These are phyloP conservation scores for Euplexia lucipara DNA, from an alignment of 2,888 invertebrate genomes.

Conservation along the genomic window DNA sequence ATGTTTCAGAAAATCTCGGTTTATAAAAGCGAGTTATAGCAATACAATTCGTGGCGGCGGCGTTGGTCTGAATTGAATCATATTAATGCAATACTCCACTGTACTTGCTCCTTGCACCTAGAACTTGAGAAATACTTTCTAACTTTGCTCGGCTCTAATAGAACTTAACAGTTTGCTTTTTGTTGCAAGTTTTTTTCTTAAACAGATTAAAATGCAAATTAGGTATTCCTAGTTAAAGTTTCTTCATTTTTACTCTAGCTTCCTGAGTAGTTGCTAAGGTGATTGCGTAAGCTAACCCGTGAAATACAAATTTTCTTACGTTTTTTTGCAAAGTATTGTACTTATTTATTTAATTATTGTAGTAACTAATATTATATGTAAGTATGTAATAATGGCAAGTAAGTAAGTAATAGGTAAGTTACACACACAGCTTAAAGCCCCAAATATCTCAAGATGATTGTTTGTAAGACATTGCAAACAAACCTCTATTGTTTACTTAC, in stretches of 20 bases:
- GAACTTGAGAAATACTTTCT: slow-evolving; percentile 51
- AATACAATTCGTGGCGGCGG: slow-evolving; percentile 45
- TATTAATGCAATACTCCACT: slow-evolving; percentile 53
- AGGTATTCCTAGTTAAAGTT: slow-evolving; percentile 35
- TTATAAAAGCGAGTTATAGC: slow-evolving; percentile 18
- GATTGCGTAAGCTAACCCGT: too few relatives aligned
- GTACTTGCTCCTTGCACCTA: slow-evolving; percentile 30
- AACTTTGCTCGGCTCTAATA: slow-evolving; percentile 50
- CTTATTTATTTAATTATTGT: too few relatives aligned
- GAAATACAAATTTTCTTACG: too few relatives aligned
- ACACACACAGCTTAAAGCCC: too few relatives aligned
- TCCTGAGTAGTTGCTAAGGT: slow-evolving; percentile 3
- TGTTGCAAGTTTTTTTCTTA: slow-evolving; percentile 36
- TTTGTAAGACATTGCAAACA: too few relatives aligned
- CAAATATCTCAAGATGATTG: too few relatives aligned
- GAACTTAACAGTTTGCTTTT: slow-evolving; percentile 47
- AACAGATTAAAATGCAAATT: slow-evolving; percentile 54
- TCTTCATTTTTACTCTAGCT: slow-evolving; percentile 11
- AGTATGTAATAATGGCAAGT: too few relatives aligned
- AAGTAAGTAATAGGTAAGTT: too few relatives aligned
- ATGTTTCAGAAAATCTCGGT: not conserved
- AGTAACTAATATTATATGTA: too few relatives aligned
- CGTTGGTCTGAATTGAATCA: slow-evolving; percentile 54
- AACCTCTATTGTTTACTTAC: too few relatives aligned
- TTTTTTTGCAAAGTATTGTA: too few relatives aligned